A percentile compares a stretch with the other conserved stretches of the same genome.
Evolutionary conservation across 2,888 invertebrate genomes (phyloP).

Genomic region (Anoplius nigerrimus): DNA sequence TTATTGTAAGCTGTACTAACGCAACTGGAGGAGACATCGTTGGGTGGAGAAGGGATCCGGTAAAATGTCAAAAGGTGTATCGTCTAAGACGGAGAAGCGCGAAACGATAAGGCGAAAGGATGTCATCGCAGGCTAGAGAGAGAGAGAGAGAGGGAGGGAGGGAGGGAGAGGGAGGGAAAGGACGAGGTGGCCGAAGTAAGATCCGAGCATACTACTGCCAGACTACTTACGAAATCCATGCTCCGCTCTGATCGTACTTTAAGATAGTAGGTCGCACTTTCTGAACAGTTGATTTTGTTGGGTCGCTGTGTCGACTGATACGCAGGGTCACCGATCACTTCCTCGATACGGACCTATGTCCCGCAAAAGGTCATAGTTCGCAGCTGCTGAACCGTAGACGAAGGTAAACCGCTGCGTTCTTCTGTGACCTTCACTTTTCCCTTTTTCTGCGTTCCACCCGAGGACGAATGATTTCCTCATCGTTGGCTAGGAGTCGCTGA

Average conservation of each 20-base stretch:
- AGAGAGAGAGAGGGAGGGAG: conserved; percentile 19
- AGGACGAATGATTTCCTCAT: no score
- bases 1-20: no score
- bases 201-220: not conserved
- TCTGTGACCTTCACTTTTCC: no score
- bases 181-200: not conserved
- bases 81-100: conserved; percentile 11
- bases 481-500: no score
- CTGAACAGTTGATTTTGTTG: not conserved
- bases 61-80: conserved; percentile 42
- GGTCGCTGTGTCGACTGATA: not conserved
- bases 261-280: not conserved
- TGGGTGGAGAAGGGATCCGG: no score
- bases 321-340: not conserved
- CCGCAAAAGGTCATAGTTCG: no score
- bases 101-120: conserved; percentile 29
- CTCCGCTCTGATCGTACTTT: not conserved
- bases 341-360: no score
- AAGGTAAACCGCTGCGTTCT: no score
- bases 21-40: conserved; percentile 11
- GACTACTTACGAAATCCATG: not conserved
- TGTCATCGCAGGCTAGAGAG: conserved; percentile 30
- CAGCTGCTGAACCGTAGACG: no score
- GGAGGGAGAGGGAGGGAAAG: conserved; percentile 15
- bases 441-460: no score